Evolutionary conservation across 1,140 invertebrate genomes (phyloP), one percentile per base, ranked within the genome.

Genomic region (Hycleus cichorii): DNA sequence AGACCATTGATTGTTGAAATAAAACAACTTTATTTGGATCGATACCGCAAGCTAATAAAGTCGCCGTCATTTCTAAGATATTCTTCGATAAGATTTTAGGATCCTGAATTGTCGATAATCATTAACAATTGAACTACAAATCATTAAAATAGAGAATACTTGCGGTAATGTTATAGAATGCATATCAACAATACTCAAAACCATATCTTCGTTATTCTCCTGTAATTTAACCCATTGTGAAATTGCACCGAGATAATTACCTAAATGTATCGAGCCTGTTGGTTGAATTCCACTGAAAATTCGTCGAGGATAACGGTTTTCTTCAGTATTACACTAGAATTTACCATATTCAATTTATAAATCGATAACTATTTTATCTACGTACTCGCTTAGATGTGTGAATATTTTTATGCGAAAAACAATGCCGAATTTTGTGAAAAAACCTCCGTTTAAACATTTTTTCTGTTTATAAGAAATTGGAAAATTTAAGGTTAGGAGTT

Each of bases 241-340:
- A 43, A 99, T 84, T 0, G 93, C 95, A 44, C 95, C 95, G 67
- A 98, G 85, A 77, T 98, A 99, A 79, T 99, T 99, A 2, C 97
- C 97, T 47, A 99, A 77, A 76, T 99, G 97, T 44, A 97, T 77
- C 4, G 83, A 76, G 12, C 96, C 95, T 4, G 96, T 97, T 2
- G 97, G 96, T 75, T 99, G 97, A 70, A 99, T 90, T 9, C 95
- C 97, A 7, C 95, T 94, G 67, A 98, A 89, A 67, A 95, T 80
- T 65, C 80, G 80, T 43, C 73, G 75, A 0, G 79, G 77, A 62
- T 42, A 42, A 32, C 18, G 18, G 1, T 18, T 18, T 18, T 18
- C 18, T 18, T 18, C 18, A 18, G 18, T 18, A 18, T 18, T 18
- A 18, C 18, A 18, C 18, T 18, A 1, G 18, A 18, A 18, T 18